Evolutionary conservation across 2,888 invertebrate genomes (phyloP).

Genomic region (Acholoe squamosa): DNA sequence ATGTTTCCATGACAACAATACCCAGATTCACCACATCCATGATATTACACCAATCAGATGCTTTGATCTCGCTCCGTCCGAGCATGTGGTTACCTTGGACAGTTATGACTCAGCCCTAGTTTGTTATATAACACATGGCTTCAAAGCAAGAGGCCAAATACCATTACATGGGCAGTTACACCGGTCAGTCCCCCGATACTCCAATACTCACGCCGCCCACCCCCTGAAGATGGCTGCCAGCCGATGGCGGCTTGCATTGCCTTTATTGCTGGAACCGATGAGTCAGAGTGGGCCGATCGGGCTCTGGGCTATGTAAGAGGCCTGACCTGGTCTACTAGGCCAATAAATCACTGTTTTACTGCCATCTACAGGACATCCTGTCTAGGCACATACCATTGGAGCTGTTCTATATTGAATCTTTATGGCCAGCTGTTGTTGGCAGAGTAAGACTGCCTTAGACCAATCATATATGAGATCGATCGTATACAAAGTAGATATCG

Average conservation of each 20-base stretch:
- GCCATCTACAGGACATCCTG: not conserved
- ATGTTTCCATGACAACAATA: not conserved
- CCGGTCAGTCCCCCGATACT: not conserved
- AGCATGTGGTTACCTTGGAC: not conserved
- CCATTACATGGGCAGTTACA: constrained; percentile 15
- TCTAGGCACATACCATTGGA: not conserved
- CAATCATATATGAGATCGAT: not conserved
- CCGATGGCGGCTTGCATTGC: not conserved
- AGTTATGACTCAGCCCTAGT: not conserved
- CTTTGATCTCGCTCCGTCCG: not conserved
- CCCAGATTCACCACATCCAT: not conserved
- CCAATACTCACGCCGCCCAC: not conserved
- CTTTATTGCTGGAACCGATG: not conserved
- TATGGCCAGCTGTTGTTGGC: not conserved
- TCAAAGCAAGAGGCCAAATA: constrained; percentile 37
- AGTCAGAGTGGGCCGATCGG: not conserved
- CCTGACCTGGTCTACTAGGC: not conserved
- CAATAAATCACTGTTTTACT: not conserved
- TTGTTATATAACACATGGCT: constrained; percentile 41
- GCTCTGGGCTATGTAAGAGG: constrained; percentile 29
- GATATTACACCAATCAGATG: not conserved
- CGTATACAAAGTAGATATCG: not conserved
- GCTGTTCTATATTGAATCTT: not conserved
- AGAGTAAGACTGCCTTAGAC: not conserved
- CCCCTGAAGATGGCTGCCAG: not conserved